Percentiles rank a stretch among this genome's conserved stretches.
These are phyloP conservation scores for Trachelus troglodyta DNA, from an alignment of 2,888 invertebrate genomes.

Conservation along the genomic window DNA sequence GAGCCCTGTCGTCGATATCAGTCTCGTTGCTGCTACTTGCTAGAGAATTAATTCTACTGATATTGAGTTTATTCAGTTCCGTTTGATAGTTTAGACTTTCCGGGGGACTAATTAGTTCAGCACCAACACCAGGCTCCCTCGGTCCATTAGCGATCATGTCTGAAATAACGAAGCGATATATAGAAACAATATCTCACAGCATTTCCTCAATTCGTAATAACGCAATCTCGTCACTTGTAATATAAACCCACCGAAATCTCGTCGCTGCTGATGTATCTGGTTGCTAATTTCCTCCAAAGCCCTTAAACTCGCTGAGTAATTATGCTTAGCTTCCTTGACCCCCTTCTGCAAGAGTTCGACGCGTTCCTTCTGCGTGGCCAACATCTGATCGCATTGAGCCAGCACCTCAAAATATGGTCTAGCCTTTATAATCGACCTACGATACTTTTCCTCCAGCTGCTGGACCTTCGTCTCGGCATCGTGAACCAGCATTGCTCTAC, in stretches of 20 bases:
- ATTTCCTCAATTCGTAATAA: not conserved
- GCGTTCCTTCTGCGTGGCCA: slow-evolving; percentile 86
- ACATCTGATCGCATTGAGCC: slow-evolving; percentile 84
- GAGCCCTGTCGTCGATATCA: slow-evolving; percentile 45
- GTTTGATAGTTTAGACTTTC: slow-evolving; percentile 52
- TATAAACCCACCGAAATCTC: slow-evolving; percentile 67
- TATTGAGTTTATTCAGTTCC: slow-evolving; percentile 48
- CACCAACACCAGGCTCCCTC: slow-evolving; percentile 75
- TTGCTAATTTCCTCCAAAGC: slow-evolving; percentile 92
- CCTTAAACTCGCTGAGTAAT: slow-evolving; percentile 85
- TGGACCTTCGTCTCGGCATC: slow-evolving; percentile 84
- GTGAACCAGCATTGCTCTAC: slow-evolving; percentile 82
- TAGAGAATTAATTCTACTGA: slow-evolving; percentile 49
- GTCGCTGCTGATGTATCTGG: slow-evolving; percentile 82
- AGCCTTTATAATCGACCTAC: slow-evolving; percentile 86
- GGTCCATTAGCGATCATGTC: slow-evolving; percentile 68
- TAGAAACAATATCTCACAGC: not conserved
- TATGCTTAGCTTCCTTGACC: slow-evolving; percentile 81
- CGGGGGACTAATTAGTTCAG: slow-evolving; percentile 68
- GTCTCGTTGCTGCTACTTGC: slow-evolving; percentile 47
- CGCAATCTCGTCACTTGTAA: not conserved
- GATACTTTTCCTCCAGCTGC: slow-evolving; percentile 83
- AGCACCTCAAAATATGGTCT: slow-evolving; percentile 93
- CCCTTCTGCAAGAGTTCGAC: slow-evolving; percentile 85
- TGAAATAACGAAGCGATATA: slow-evolving; percentile 23